A percentile compares a stretch with the other conserved stretches of the same genome.
These are phyloP conservation scores for Aphrophora alni DNA, from an alignment of 2,888 invertebrate species.

Conservation along the genomic window DNA sequence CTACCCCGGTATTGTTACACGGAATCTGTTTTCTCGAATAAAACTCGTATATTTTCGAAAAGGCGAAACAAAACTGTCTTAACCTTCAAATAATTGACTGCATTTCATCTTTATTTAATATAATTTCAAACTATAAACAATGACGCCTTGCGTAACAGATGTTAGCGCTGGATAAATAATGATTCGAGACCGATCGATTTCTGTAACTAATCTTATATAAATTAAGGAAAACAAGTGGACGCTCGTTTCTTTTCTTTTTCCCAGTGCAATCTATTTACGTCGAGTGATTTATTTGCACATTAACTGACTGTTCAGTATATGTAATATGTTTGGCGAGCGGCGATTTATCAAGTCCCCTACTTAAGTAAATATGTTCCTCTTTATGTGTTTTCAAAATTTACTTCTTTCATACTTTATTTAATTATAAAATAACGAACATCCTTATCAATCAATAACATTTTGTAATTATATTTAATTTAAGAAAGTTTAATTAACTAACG, in stretches of 20 bases:
- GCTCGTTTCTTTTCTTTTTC: not conserved
- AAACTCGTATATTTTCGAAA: no score
- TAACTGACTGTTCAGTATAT: not conserved
- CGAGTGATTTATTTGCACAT: not conserved
- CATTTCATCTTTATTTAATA: no score
- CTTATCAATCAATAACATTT: no score
- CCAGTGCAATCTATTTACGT: not conserved
- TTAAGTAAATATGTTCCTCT: not conserved
- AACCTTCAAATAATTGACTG: no score
- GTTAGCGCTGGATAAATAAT: not conserved
- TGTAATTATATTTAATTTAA: no score
- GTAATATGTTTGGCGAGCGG: not conserved
- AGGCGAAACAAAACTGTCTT: no score
- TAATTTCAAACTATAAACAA: not conserved
- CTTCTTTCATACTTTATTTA: no score
- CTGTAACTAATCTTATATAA: not conserved
- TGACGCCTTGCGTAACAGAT: not conserved
- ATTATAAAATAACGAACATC: no score
- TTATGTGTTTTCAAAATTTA: not conserved
- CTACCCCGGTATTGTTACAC: no score
- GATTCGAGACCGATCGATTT: not conserved
- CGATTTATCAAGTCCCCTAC: not conserved
- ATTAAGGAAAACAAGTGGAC: constrained; percentile 2
- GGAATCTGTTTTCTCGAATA: no score
- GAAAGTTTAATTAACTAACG: no score